Base-by-base conservation (phyloP, 2,113 vertebrate species). In the Syrrhaptes paradoxus region DNA sequence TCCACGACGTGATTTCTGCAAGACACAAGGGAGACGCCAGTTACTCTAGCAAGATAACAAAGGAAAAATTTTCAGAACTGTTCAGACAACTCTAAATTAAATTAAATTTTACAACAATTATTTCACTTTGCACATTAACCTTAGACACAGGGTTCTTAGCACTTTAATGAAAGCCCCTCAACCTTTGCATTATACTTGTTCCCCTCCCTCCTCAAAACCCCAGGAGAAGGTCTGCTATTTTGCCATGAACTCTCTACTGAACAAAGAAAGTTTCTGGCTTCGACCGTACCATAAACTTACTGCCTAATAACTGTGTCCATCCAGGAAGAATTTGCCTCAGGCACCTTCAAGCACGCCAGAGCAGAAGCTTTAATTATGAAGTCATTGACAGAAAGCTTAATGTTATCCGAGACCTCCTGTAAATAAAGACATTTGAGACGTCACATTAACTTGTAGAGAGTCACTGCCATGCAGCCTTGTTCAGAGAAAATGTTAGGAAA, bases 311-410 rank as follows among this genome's bases (percentile, higher is more conserved):
- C 98, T 3, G 99, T 99, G 96, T 99, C 99, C 98, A 99, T 72
- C 99, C 99, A 99, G 11, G 99, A 99, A 57, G 99, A 99, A 97
- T 99, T 99, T 75, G 98, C 99, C 97, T 99, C 99, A 3, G 99
- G 99, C 72, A 99, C 99, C 97, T 99, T 99, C 95, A 99, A 97
- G 97, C 99, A 99, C 5, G 99, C 98, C 97, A 99, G 93, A 87
- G 99, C 99, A 14, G 99, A 98, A 92, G 99, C 99, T 98, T 99
- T 99, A 95, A 99, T 99, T 94, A 99, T 98, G 96, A 99, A 99
- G 95, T 99, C 99, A 72, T 99, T 99, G 91, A 99, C 99, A 38
- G 99, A 99, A 51, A 99, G 98, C 89, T 99, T 99, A 87, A 99
- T 91, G 86, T 98, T 98, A 43, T 99, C 98, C 13, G 98, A 97